Percentiles rank a stretch among this genome's conserved stretches.
phyloP scores from a whole-genome alignment of 30 jellyfish, hydroid and myxozoan genomes.

The Phacellophora camtschatica region DNA sequence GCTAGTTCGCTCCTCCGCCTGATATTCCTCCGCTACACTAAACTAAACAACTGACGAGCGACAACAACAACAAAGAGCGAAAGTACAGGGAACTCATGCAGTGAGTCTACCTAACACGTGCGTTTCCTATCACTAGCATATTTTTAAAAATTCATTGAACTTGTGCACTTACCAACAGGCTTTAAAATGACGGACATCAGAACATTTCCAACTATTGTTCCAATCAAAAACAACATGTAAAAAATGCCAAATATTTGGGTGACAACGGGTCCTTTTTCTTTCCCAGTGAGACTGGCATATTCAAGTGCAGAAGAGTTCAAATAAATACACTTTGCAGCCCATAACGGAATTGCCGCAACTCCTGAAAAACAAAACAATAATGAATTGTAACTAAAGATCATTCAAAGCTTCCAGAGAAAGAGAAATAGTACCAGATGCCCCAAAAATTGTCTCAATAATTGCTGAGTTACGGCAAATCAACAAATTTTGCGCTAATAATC shows the following conservation, averaged over 20 bases:
- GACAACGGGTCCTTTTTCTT: constrained; percentile 4
- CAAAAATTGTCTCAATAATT: too few species aligned
- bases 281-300: constrained; percentile 4
- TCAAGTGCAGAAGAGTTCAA: constrained; percentile 27
- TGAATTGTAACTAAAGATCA: neutral
- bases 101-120: too few species aligned
- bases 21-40: too few species aligned
- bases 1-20: too few species aligned
- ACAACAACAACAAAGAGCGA: too few species aligned
- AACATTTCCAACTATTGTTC: constrained; percentile 11
- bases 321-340: constrained; percentile 51
- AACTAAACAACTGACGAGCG: too few species aligned
- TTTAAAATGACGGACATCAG: constrained; percentile 17
- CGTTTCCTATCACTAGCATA: too few species aligned
- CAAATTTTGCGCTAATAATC: too few species aligned
- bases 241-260: constrained; percentile 43
- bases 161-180: constrained; percentile 38
- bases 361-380: neutral
- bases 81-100: too few species aligned
- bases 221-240: neutral
- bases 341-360: constrained; percentile 43
- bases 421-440: too few species aligned
- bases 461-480: too few species aligned
- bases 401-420: neutral
- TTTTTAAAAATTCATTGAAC: too few species aligned